These are phyloP conservation scores for Drosophila equinoxialis DNA, from an alignment of 1,140 invertebrate genomes.

Conservation along the genomic window DNA sequence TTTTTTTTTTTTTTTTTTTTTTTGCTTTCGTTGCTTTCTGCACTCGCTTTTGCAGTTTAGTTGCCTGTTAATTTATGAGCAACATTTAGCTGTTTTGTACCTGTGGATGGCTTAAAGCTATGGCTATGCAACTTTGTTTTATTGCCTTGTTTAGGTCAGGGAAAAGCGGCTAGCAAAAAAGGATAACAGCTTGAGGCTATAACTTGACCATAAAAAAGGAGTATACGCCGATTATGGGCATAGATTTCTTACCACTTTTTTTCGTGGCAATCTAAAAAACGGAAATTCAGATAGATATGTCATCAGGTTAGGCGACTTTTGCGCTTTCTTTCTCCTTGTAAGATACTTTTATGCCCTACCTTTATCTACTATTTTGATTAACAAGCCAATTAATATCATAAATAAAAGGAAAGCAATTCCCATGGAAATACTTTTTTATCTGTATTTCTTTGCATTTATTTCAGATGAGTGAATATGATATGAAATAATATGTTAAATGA, in stretches of 20 bases:
- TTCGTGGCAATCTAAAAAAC: background rate
- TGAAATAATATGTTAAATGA: too few relatives aligned
- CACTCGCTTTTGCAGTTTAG: conserved; percentile 59
- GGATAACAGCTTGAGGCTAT: conserved; percentile 17
- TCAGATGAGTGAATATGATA: too few relatives aligned
- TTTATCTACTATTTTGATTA: too few relatives aligned
- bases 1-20: too few relatives aligned
- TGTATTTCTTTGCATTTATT: too few relatives aligned
- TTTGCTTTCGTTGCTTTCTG: conserved; percentile 19
- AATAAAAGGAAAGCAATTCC: too few relatives aligned
- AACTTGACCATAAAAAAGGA: conserved; percentile 5
- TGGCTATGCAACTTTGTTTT: conserved; percentile 53
- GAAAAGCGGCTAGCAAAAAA: conserved; percentile 11
- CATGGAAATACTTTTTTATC: too few relatives aligned
- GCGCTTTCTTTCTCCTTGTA: too few relatives aligned
- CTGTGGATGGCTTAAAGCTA: conserved; percentile 45
- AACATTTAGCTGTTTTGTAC: conserved; percentile 72
- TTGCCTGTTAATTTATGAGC: conserved; percentile 74
- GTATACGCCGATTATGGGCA: background rate
- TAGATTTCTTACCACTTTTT: conserved; percentile 4
- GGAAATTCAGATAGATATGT: background rate
- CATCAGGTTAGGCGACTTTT: background rate
- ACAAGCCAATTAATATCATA: too few relatives aligned
- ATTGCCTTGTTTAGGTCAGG: conserved; percentile 45
- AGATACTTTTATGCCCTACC: too few relatives aligned